phyloP scores from a whole-genome alignment of 1,140 invertebrate species.

The Tachypleus tridentatus region DNA sequence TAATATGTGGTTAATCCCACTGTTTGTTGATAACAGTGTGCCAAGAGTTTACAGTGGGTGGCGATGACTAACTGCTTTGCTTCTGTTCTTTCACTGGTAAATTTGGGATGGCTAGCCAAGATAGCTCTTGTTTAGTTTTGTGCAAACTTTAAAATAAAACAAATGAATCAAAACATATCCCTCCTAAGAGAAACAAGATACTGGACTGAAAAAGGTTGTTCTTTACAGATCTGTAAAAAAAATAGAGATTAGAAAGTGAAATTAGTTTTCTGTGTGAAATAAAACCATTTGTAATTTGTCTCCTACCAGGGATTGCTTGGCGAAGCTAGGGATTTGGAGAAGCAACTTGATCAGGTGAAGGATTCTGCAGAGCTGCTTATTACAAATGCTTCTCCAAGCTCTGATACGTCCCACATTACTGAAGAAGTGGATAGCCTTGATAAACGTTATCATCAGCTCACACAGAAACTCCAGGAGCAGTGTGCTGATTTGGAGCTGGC shows the following conservation, averaged over 20 bases:
- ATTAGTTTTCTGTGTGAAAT: background rate
- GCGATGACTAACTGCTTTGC: too few relatives aligned
- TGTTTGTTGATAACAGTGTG: too few relatives aligned
- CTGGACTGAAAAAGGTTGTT: background rate
- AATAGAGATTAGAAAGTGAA: background rate
- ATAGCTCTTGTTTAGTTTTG: too few relatives aligned
- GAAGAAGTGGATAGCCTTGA: slow-evolving; percentile 63
- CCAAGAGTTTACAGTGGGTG: too few relatives aligned
- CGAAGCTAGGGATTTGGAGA: slow-evolving; percentile 57
- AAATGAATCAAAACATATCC: too few relatives aligned
- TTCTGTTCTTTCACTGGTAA: too few relatives aligned
- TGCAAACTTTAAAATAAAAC: too few relatives aligned
- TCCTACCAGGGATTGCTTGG: slow-evolving; percentile 15
- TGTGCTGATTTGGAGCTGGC: slow-evolving; percentile 71
- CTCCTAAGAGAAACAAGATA: too few relatives aligned
- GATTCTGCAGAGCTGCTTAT: slow-evolving; percentile 59
- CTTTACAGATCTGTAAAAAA: slow-evolving; percentile 38
- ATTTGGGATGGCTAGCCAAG: too few relatives aligned
- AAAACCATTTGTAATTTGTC: background rate
- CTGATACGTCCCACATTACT: slow-evolving; percentile 56
- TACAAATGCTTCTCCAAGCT: slow-evolving; percentile 45
- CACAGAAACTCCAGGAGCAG: slow-evolving; percentile 60
- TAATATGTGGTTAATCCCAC: too few relatives aligned
- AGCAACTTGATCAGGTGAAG: slow-evolving; percentile 57
- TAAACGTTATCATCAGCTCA: slow-evolving; percentile 63